phyloP scores from a whole-genome alignment of 2,797 vertebrate genomes.

The Eulemur rubriventer region DNA sequence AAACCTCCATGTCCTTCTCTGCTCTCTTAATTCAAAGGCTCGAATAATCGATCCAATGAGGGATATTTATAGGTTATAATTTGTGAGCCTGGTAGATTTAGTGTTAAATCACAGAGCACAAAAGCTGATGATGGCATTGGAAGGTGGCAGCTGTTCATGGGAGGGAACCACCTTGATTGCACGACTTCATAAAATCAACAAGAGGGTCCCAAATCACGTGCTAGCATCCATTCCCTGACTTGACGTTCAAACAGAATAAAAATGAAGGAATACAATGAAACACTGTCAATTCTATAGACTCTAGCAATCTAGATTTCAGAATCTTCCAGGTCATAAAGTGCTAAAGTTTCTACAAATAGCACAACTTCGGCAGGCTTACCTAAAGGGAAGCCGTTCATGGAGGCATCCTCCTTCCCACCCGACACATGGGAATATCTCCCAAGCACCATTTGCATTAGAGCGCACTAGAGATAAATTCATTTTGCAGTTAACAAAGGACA shows the following conservation, averaged over 20 bases:
- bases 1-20: neutral
- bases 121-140: neutral
- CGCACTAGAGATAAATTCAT: neutral
- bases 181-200: neutral
- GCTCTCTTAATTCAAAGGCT: neutral
- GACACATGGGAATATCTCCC: neutral
- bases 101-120: neutral
- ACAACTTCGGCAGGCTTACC: neutral
- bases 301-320: neutral
- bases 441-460: neutral
- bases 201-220: neutral
- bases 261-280: neutral
- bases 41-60: neutral
- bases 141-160: neutral
- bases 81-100: neutral
- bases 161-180: neutral
- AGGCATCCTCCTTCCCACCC: neutral
- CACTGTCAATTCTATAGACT: neutral
- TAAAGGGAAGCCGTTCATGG: neutral
- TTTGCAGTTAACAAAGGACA: neutral
- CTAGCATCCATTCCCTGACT: neutral
- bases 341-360: neutral
- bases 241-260: neutral
- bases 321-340: neutral
- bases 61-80: neutral